These are phyloP conservation scores for Capromys pilorides DNA, from an alignment of 2,797 vertebrate species.

Conservation along the genomic window DNA sequence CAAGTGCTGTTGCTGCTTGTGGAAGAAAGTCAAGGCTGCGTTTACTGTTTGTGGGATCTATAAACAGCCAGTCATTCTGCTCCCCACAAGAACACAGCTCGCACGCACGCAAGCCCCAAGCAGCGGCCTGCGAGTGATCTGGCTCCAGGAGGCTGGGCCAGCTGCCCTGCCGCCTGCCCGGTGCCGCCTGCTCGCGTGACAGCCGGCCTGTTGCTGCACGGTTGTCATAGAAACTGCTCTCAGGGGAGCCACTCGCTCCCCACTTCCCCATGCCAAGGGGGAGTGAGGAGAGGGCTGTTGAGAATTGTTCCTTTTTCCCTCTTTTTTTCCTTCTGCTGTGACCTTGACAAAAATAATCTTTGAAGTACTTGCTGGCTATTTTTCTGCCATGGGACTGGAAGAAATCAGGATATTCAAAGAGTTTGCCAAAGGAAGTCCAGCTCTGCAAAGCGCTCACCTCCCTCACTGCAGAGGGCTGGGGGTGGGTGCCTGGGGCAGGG, in stretches of 20 bases:
- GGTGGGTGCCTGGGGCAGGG: conserved; percentile 72
- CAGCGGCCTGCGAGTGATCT: conserved; percentile 75
- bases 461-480: conserved; percentile 62
- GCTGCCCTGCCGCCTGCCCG: conserved; percentile 60
- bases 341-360: conserved; percentile 87
- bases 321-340: conserved; percentile 79
- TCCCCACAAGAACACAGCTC: conserved; percentile 67
- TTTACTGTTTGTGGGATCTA: conserved; percentile 78
- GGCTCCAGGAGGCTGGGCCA: conserved; percentile 80
- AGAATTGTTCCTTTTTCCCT: conserved; percentile 77
- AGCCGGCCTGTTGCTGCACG: conserved; percentile 83
- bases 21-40: conserved; percentile 69
- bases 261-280: conserved; percentile 86
- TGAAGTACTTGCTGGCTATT: conserved; percentile 85
- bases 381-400: conserved; percentile 80
- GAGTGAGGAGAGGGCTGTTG: conserved; percentile 82
- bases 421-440: conserved; percentile 81
- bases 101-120: conserved; percentile 44
- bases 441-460: conserved; percentile 74
- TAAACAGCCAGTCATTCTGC: conserved; percentile 81
- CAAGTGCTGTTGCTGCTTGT: conserved; percentile 18
- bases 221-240: conserved; percentile 85
- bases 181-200: conserved; percentile 85
- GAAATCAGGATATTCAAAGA: conserved; percentile 83
- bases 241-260: conserved; percentile 82